Evolutionary conservation across 2,113 vertebrate genomes (phyloP).

Genomic region (Cathartes aura): DNA sequence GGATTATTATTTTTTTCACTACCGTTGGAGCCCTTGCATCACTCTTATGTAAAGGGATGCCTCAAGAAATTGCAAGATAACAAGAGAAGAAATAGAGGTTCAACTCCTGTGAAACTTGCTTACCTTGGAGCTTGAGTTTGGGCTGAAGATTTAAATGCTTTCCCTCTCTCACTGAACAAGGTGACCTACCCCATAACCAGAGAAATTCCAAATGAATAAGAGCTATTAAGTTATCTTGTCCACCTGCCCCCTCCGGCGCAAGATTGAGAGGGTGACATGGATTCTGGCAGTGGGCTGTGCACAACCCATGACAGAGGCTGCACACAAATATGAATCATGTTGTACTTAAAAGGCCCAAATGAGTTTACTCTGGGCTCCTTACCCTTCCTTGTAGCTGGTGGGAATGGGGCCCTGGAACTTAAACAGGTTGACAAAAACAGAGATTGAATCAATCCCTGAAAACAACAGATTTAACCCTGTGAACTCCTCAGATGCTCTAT

Average conservation of each 20-base stretch:
- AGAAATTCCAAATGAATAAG: conserved; percentile 41
- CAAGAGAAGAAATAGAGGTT: not conserved
- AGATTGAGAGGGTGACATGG: conserved; percentile 32
- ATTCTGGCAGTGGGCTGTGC: not conserved
- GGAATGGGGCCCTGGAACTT: not conserved
- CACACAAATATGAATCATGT: conserved; percentile 10
- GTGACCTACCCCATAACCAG: conserved; percentile 19
- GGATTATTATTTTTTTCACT: not conserved
- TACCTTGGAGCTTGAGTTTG: not conserved
- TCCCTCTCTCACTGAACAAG: not conserved
- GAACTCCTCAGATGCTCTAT: not conserved
- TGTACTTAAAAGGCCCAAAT: not conserved
- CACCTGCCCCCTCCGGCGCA: not conserved
- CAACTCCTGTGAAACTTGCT: not conserved
- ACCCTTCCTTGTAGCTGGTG: not conserved
- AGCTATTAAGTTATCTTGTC: conserved; percentile 47
- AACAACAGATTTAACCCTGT: conserved; percentile 52
- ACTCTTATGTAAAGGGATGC: not conserved
- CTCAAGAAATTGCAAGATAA: not conserved
- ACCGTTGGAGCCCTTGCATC: not conserved
- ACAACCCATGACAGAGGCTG: not conserved
- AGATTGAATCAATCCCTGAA: conserved; percentile 39
- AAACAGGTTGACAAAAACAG: conserved; percentile 2
- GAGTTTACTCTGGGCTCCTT: not conserved
- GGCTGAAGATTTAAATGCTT: conserved; percentile 29